Percentiles rank a stretch among this genome's conserved stretches.
Evolutionary conservation across 1,140 invertebrate species (phyloP).

Genomic region (Aphelinus atriplicis): DNA sequence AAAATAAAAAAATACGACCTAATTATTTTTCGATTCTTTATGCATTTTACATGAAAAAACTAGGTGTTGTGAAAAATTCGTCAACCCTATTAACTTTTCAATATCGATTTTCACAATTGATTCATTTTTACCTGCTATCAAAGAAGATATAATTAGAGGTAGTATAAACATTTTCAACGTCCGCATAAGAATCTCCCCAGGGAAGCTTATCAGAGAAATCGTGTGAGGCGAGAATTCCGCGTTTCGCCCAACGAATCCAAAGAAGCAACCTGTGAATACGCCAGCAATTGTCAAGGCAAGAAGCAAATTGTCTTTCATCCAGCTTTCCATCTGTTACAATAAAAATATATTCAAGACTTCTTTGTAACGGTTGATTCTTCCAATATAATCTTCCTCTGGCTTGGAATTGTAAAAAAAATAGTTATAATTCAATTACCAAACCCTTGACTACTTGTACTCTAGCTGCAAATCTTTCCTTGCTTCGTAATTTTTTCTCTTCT

Average conservation of each 20-base stretch:
- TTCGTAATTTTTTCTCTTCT: slow-evolving; percentile 36
- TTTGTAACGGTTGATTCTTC: too few relatives aligned
- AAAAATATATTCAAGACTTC: too few relatives aligned
- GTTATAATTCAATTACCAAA: slow-evolving; percentile 1
- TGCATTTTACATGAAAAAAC: too few relatives aligned
- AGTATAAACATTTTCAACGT: slow-evolving; percentile 73
- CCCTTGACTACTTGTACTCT: slow-evolving; percentile 50
- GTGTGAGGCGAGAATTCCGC: slow-evolving; percentile 54
- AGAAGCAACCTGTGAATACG: slow-evolving; percentile 68
- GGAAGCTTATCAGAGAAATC: slow-evolving; percentile 70
- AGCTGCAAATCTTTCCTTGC: slow-evolving; percentile 43
- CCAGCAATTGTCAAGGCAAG: slow-evolving; percentile 70
- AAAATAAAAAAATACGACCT: too few relatives aligned
- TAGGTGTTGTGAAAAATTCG: too few relatives aligned
- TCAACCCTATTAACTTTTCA: too few relatives aligned
- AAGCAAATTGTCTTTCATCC: slow-evolving; percentile 67
- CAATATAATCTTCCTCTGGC: too few relatives aligned
- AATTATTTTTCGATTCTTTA: too few relatives aligned
- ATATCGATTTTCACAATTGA: not conserved
- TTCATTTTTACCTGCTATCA: slow-evolving; percentile 67
- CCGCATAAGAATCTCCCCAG: slow-evolving; percentile 72
- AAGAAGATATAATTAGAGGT: slow-evolving; percentile 73
- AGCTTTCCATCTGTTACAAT: slow-evolving; percentile 52
- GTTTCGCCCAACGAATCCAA: slow-evolving; percentile 68
- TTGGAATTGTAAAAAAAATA: too few relatives aligned